Percentiles rank a stretch among this genome's conserved stretches.
These are phyloP conservation scores for Suillia variegata DNA, from an alignment of 2,888 invertebrate species.

Conservation along the genomic window DNA sequence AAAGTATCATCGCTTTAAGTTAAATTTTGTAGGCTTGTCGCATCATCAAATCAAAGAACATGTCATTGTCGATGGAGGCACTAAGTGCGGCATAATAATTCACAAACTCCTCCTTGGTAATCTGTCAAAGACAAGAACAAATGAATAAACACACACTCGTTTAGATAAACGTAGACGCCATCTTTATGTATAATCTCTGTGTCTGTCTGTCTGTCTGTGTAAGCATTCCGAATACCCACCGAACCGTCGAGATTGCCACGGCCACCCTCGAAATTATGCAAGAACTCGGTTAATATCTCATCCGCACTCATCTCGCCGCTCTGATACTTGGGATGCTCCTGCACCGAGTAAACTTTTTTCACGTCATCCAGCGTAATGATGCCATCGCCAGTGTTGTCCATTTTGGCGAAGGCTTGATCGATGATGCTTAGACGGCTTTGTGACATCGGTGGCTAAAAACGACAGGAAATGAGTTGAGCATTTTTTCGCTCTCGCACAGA, in stretches of 20 bases:
- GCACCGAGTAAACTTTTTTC: conserved; percentile 79
- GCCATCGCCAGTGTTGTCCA: conserved; percentile 87
- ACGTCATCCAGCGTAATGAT: conserved; percentile 79
- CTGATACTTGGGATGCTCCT: conserved; percentile 79
- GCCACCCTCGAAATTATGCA: conserved; percentile 83
- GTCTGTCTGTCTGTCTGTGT: no score
- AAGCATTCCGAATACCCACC: conserved; percentile 67
- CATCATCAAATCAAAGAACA: conserved; percentile 96
- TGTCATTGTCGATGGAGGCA: conserved; percentile 92
- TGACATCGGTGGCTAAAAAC: conserved; percentile 80
- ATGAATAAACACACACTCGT: conserved; percentile 10
- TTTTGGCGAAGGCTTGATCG: conserved; percentile 80
- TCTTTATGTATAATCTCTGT: no score
- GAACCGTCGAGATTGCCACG: conserved; percentile 71
- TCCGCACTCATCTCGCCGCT: conserved; percentile 90
- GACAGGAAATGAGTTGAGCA: neutral
- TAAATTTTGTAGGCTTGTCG: conserved; percentile 90
- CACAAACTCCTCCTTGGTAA: conserved; percentile 89
- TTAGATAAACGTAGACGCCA: no score
- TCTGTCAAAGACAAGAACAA: conserved; percentile 64
- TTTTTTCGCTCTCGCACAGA: no score
- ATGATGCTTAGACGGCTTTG: conserved; percentile 76
- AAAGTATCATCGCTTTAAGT: no score
- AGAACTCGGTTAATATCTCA: conserved; percentile 78
- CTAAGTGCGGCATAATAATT: conserved; percentile 95